Evolutionary conservation across 2,888 invertebrate genomes (phyloP), one percentile per base, ranked within the genome.

Genomic region (Atethmia centrago): DNA sequence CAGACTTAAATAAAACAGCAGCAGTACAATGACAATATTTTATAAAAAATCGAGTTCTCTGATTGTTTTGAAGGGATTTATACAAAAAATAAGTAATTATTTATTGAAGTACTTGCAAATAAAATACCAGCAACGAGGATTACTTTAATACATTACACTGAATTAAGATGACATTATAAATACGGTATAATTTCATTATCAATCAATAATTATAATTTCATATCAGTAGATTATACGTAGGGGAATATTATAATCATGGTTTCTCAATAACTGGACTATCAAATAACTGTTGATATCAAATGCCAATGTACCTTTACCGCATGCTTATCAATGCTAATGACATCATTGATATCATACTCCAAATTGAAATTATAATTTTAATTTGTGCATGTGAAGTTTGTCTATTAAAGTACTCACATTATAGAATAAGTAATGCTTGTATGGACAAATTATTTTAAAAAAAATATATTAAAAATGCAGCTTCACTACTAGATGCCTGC

Each of bases 271-370:
- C 63, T 62, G 28, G 25, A 16, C 53, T 58, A 75, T 80, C 75
- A 55, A 75, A 55, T 63, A 51, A 40, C 36, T 67, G 36, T n/a
- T 16, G 31, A 42, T 71, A 83, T 74, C 56, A 56, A 75, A 79
- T 79, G 56, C 67, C 45, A 53, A 49, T 51, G 47, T 67, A 40
- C 25, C 16, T 62, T 56, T 49, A 28, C 62, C 12, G 58, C 53
- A 68, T 71, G 16, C 25, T 71, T 80, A 81, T 81, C 84, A 68
- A 65, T 58, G 36, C 31, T 58, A 58, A 65, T 80, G 80, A 84
- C 68, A 71, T 84, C 84, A 83, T 61, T 83, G 80, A 80, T 71
- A 68, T 79, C 80, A 84, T 40, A 25, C 25, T 53, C 62, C 28
- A 58, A 51, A 70, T 42, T 62, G 12, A 58, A 64, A 63, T 73